phyloP scores from a whole-genome alignment of 37 sponge, comb jelly and placozoan species.

The Halichondria panicea region DNA sequence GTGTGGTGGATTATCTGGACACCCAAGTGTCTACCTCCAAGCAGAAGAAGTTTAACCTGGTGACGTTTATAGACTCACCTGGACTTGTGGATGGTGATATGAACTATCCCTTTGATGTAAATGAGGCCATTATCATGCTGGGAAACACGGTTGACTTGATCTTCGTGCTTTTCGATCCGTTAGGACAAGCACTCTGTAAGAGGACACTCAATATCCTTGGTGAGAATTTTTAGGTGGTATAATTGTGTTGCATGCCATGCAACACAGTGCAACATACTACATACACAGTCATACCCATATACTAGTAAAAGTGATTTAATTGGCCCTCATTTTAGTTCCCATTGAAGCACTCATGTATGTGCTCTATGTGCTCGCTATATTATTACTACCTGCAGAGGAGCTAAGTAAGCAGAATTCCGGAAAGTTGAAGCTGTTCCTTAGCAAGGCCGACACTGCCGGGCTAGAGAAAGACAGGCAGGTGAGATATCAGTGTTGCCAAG shows the following conservation, averaged over 20 bases:
- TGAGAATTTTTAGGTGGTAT: too few relatives aligned
- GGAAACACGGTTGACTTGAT: conserved; percentile 65
- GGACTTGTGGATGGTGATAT: conserved; percentile 86
- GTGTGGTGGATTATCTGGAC: conserved; percentile 65
- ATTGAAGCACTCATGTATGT: background rate
- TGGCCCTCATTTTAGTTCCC: too few relatives aligned
- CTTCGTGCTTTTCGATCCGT: conserved; percentile 83
- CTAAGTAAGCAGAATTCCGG: conserved; percentile 52
- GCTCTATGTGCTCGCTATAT: background rate
- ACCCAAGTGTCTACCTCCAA: conserved; percentile 78
- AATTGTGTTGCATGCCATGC: too few relatives aligned
- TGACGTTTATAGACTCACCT: conserved; percentile 82
- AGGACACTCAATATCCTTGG: conserved; percentile 82
- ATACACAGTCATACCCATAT: too few relatives aligned
- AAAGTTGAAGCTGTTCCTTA: conserved; percentile 60
- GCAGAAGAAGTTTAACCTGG: conserved; percentile 74
- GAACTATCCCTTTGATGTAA: conserved; percentile 82
- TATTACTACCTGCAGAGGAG: conserved; percentile 17
- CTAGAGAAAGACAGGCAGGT: conserved; percentile 65
- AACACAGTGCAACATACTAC: too few relatives aligned
- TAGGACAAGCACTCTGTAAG: conserved; percentile 83
- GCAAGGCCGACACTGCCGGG: conserved; percentile 83
- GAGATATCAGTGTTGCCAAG: too few relatives aligned
- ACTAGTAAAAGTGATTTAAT: too few relatives aligned
- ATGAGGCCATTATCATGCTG: conserved; percentile 62